These are phyloP conservation scores for Clinocottus analis DNA, from an alignment of 2,113 vertebrate genomes.

Conservation along the genomic window DNA sequence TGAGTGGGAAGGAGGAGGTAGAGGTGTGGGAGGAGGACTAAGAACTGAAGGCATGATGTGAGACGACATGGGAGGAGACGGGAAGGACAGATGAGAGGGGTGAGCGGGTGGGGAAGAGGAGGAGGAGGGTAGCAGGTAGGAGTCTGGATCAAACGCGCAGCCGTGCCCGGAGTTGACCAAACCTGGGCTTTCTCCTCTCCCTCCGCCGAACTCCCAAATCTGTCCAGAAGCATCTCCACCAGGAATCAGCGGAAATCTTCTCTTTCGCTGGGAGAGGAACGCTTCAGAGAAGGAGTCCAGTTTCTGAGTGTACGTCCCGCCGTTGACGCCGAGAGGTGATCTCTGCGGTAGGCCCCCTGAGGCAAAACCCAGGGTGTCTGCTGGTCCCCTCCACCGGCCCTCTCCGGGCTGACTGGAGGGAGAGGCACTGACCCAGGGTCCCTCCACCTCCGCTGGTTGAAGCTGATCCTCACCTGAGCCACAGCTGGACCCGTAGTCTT, in stretches of 20 bases:
- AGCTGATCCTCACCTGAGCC: slow-evolving; percentile 65
- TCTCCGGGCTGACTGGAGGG: slow-evolving; percentile 37
- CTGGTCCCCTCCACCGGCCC: slow-evolving; percentile 44
- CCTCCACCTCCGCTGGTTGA: slow-evolving; percentile 47
- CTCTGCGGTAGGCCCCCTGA: slow-evolving; percentile 36
- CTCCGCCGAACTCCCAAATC: slow-evolving; percentile 36
- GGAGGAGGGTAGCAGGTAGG: slow-evolving; percentile 47
- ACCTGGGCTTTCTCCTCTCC: slow-evolving; percentile 31
- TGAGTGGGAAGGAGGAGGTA: slow-evolving; percentile 75
- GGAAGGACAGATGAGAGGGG: slow-evolving; percentile 54
- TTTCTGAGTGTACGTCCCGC: slow-evolving; percentile 72
- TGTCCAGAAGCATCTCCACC: slow-evolving; percentile 41
- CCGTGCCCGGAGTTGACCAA: slow-evolving; percentile 39
- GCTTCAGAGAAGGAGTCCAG: slow-evolving; percentile 85
- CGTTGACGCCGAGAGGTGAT: slow-evolving; percentile 20
- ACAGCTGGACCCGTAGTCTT: slow-evolving; percentile 63
- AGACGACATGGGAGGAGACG: slow-evolving; percentile 69
- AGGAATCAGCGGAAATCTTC: slow-evolving; percentile 33
- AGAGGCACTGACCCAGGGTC: slow-evolving; percentile 56
- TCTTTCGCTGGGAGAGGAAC: slow-evolving; percentile 72
- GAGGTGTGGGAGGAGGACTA: slow-evolving; percentile 80
- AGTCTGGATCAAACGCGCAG: slow-evolving; percentile 65
- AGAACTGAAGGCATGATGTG: slow-evolving; percentile 76
- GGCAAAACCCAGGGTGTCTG: slow-evolving; percentile 8
- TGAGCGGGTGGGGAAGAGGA: slow-evolving; percentile 53